Evolutionary conservation across 2,113 vertebrate genomes (phyloP).

Genomic region (Procavia capensis): DNA sequence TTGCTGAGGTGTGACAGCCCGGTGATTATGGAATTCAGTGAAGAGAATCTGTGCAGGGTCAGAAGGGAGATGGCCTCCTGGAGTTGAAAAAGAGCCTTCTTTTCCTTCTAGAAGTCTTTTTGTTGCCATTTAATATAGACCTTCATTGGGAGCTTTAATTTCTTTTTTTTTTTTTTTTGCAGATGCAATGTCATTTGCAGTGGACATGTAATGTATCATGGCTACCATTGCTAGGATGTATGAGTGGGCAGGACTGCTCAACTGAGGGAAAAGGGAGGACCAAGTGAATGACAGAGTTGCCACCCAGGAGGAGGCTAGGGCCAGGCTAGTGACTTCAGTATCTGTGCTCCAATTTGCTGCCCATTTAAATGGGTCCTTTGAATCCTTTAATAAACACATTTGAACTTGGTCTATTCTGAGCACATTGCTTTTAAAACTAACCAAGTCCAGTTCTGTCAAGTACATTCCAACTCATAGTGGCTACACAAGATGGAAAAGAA

Average conservation of each 20-base stretch:
- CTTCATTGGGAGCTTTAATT: no score
- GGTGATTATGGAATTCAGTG: not conserved
- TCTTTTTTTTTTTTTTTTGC: no score
- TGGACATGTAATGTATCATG: not conserved
- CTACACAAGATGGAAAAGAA: no score
- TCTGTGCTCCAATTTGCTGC: not conserved
- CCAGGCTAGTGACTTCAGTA: not conserved
- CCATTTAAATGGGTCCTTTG: not conserved
- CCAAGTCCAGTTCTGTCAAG: no score
- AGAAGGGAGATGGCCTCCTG: not conserved
- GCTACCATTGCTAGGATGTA: not conserved
- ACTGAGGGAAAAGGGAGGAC: not conserved
- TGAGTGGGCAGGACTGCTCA: not conserved
- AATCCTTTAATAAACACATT: not conserved
- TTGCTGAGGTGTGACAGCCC: not conserved
- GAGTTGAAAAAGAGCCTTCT: not conserved
- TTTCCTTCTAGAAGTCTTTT: not conserved
- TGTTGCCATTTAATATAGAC: not conserved
- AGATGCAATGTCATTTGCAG: not conserved
- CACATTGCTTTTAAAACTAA: no score
- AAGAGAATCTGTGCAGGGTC: not conserved
- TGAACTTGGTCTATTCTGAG: not conserved
- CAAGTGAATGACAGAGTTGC: not conserved
- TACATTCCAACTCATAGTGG: no score
- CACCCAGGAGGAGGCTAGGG: rapidly evolving